Conservation (phyloP, 2,113 vertebrate species). For the Chunga burmeisteri region DNA sequence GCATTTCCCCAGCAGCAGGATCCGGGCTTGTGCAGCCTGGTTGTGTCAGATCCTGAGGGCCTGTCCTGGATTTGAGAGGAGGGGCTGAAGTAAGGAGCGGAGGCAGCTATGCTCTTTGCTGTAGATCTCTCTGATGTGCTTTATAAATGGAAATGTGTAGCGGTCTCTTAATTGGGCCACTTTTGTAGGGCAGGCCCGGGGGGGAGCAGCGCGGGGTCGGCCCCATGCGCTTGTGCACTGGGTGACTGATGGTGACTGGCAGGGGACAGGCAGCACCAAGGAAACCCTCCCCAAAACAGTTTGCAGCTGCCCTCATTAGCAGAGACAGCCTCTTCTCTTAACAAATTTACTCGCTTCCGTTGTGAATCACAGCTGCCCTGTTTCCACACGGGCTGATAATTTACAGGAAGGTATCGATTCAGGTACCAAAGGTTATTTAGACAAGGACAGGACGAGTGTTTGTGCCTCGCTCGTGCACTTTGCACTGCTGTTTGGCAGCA, state of each 20-base stretch:
- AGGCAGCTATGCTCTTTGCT: background rate
- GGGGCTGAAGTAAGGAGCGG: background rate
- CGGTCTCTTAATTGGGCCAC: conserved; percentile 36
- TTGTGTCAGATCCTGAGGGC: background rate
- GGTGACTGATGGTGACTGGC: background rate
- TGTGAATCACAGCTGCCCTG: background rate
- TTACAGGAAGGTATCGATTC: background rate
- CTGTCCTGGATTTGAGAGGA: conserved; percentile 48
- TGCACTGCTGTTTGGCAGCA: background rate
- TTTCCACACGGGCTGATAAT: background rate
- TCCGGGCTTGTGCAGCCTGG: background rate
- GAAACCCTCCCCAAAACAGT: background rate
- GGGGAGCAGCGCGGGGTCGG: background rate
- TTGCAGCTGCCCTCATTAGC: background rate
- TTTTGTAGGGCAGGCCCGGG: background rate
- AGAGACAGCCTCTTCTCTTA: background rate
- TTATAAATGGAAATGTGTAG: conserved; percentile 33
- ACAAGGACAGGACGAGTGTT: background rate
- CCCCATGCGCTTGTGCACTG: background rate
- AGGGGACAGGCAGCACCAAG: background rate
- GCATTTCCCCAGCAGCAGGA: background rate
- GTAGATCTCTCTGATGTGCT: background rate
- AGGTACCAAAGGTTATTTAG: conserved; percentile 40
- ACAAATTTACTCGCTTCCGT: background rate
- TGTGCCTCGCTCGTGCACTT: background rate